Base-by-base conservation (phyloP, 2,888 invertebrate genomes). In the Podotricha telesiphe region DNA sequence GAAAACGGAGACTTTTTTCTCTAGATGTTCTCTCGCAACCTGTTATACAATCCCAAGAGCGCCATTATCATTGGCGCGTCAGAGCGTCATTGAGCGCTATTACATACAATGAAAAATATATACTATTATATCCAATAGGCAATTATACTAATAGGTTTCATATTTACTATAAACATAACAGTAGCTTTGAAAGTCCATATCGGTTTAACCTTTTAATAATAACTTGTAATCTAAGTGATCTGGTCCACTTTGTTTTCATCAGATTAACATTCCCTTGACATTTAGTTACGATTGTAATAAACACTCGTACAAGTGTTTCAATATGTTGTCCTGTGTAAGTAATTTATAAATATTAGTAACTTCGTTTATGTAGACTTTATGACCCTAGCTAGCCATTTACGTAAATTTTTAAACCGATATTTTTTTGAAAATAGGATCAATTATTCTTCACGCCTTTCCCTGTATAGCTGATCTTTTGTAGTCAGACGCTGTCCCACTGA, bases 221-320 rank as follows among this genome's bases (percentile, higher is more conserved):
- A 58, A 61, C 40, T 53, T 45, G 56, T 71, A 37, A 61, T 67
- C 61, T 69, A 53, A 37, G 6, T 58, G 68, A 62, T 65, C 67
- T 65, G 62, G 58, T 71, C 69, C 28, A 61, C 58, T 64, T 72
- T 68, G 37, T 66, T 68, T 65, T 68, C 70, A 65, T 72, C 68
- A 37, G 55, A 42, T 51, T 63, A 55, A 68, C 47, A 68, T 70
- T 62, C 65, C 72, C 72, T 72, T 72, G 72, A 70, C 72, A 72
- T 72, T 71, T 70, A 47, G 53, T 66, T 50, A 63, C 40, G 48
- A 58, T 61, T 59, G 62, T 65, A 61, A 69, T 55, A 62, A 42
- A 17, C 62, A 47, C 40, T 69, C 50, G 61, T 37, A 63, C 68
- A 68, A 56, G 51, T 67, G 65, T 71, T 51, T 34, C 37, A 42